phyloP scores from a whole-genome alignment of 1,140 invertebrate species.

The Leptinotarsa lineolata region DNA sequence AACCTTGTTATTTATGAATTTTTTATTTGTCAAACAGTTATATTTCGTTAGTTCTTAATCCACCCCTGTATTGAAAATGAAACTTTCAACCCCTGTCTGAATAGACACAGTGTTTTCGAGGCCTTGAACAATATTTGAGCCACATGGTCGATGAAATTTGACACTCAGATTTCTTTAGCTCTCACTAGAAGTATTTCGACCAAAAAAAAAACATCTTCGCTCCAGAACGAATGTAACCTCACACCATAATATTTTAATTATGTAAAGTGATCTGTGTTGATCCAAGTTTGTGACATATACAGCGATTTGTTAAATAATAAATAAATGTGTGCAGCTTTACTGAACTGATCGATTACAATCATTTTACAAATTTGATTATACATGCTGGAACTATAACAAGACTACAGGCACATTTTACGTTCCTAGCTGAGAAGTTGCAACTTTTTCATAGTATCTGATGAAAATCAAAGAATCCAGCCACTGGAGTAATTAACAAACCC shows the following conservation, averaged over 20 bases:
- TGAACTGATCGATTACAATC: no score
- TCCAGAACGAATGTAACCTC: constrained; percentile 8
- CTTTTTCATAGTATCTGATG: no score
- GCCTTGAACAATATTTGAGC: constrained; percentile 1
- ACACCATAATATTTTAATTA: constrained; percentile 12
- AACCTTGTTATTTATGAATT: no score
- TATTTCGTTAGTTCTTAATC: not conserved
- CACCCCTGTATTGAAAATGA: not conserved
- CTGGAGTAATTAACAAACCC: no score
- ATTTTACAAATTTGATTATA: no score
- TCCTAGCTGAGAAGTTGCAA: no score
- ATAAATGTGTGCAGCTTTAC: no score
- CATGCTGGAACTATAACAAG: no score
- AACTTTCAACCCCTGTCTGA: constrained; percentile 17
- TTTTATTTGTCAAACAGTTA: no score
- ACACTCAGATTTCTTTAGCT: constrained; percentile 3
- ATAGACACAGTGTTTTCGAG: not conserved
- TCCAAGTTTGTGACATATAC: not conserved
- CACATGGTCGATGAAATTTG: constrained; percentile 12
- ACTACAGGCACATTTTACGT: no score
- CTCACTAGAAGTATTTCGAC: constrained; percentile 7
- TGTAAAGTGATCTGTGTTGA: constrained; percentile 10
- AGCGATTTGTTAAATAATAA: not conserved
- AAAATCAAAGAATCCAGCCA: no score
- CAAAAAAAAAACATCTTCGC: not conserved